These are phyloP conservation scores for Oligia strigilis DNA, from an alignment of 2,888 invertebrate genomes.

Conservation along the genomic window DNA sequence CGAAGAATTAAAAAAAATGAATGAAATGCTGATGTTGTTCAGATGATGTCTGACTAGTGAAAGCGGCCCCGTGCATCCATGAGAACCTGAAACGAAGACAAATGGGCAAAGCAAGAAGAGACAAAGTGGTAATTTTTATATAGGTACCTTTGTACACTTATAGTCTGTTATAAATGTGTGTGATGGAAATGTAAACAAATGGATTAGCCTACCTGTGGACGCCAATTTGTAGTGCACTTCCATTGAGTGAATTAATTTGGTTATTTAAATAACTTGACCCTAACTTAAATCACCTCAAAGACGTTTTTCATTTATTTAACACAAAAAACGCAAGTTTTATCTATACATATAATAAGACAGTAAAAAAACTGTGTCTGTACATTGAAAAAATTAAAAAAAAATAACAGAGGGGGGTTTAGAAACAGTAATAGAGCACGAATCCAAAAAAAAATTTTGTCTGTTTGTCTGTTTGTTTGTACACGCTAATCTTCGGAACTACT, in stretches of 20 bases:
- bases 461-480: no score
- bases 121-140: slow-evolving; percentile 73
- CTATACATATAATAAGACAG: no score
- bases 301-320: neutral
- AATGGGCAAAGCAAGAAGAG: slow-evolving; percentile 77
- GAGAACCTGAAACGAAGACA: slow-evolving; percentile 70
- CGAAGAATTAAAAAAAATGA: slow-evolving; percentile 16
- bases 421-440: no score
- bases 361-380: no score
- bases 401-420: no score
- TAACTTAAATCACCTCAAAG: neutral
- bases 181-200: neutral
- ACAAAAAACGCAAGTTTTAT: no score
- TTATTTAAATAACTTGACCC: neutral
- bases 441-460: no score
- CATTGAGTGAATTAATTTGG: neutral
- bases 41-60: slow-evolving; percentile 64
- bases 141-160: neutral
- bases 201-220: neutral
- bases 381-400: no score
- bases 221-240: neutral
- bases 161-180: neutral
- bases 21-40: slow-evolving; percentile 42
- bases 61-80: slow-evolving; percentile 59
- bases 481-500: no score